A percentile compares a stretch with the other conserved stretches of the same genome.
Conservation (phyloP, 1,140 invertebrate species). For the Achatina immaculata region DNA sequence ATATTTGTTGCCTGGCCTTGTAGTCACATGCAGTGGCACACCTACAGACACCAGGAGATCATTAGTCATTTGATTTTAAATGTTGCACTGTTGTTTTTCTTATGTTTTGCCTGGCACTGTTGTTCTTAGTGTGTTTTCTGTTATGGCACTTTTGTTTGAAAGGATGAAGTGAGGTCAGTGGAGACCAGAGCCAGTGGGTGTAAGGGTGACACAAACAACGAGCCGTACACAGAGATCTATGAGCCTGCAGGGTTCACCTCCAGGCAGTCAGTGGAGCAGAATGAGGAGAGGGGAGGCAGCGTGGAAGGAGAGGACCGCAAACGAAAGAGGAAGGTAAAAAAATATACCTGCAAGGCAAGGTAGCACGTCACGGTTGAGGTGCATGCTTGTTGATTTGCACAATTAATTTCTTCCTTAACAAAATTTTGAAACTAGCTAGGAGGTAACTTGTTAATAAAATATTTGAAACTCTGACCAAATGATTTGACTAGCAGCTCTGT, state of each 20-base stretch:
- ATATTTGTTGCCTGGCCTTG: no score
- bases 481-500: no score
- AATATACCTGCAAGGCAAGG: background rate
- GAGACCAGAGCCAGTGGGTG: background rate
- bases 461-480: no score
- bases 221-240: background rate
- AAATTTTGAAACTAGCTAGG: no score
- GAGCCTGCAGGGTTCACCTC: background rate
- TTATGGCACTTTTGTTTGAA: constrained; percentile 19
- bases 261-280: background rate
- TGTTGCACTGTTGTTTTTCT: background rate
- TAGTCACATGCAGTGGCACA: no score
- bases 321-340: constrained; percentile 27
- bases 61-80: no score
- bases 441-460: no score
- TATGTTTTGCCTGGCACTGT: constrained; percentile 4
- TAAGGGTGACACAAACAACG: background rate
- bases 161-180: constrained; percentile 10
- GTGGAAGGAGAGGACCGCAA: constrained; percentile 4
- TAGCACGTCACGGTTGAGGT: no score
- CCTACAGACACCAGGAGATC: no score
- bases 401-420: no score
- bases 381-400: no score
- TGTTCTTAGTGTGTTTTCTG: constrained; percentile 2
- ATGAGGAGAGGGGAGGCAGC: constrained; percentile 9